phyloP scores from a whole-genome alignment of 2,797 vertebrate species.

The Oreochromis mossambicus region DNA sequence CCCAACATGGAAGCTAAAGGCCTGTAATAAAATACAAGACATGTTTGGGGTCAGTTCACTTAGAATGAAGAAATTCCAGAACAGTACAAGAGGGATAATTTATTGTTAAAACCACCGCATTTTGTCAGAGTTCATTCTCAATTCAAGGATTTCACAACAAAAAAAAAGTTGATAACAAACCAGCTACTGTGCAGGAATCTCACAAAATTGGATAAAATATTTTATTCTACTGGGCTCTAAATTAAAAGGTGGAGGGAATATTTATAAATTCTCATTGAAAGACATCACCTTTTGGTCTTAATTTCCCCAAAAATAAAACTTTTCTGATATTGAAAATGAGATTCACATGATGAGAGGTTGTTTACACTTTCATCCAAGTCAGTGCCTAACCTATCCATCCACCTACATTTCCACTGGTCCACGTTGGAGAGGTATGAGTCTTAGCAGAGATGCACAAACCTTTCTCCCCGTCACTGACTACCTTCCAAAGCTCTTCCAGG shows the following conservation, averaged over 20 bases:
- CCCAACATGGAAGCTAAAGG: constrained; percentile 30
- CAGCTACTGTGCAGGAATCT: background rate
- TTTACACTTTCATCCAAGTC: background rate
- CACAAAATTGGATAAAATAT: background rate
- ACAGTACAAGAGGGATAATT: background rate
- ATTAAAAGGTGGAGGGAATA: background rate
- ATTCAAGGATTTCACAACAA: background rate
- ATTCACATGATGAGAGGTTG: background rate
- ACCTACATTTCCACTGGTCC: background rate
- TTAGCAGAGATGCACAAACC: background rate
- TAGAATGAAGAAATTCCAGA: constrained; percentile 2
- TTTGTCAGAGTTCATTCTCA: background rate
- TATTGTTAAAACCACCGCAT: background rate
- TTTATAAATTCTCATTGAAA: background rate
- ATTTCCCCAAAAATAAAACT: background rate
- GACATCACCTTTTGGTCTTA: background rate
- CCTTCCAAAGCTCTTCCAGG: background rate
- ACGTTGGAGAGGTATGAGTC: rapidly evolving
- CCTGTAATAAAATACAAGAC: constrained; percentile 19
- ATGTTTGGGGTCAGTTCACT: constrained; percentile 23
- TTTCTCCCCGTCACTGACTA: background rate
- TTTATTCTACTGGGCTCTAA: background rate
- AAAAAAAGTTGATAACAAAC: background rate
- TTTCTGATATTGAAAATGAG: background rate
- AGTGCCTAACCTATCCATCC: background rate